phyloP scores from a whole-genome alignment of 2,888 invertebrate genomes.

The Agonopterix alstromeriana region DNA sequence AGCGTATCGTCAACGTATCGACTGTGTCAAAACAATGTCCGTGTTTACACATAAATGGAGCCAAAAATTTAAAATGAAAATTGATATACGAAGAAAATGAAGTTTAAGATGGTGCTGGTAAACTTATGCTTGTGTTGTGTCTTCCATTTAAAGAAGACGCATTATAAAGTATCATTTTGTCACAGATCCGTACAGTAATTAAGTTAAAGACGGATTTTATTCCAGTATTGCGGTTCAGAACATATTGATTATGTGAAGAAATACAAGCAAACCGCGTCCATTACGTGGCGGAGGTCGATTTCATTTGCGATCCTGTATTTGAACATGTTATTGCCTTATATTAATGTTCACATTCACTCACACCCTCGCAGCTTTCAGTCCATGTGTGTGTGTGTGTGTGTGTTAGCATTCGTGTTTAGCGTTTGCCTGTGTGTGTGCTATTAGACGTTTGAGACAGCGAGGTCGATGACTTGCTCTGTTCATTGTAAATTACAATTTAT shows the following conservation, averaged over 20 bases:
- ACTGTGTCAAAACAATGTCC: too few relatives aligned
- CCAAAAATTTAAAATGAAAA: too few relatives aligned
- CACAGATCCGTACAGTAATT: too few relatives aligned
- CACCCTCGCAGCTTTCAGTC: slow-evolving; percentile 5
- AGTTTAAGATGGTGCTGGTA: too few relatives aligned
- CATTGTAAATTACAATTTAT: slow-evolving; percentile 71
- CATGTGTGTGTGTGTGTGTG: slow-evolving; percentile 8
- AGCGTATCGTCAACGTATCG: too few relatives aligned
- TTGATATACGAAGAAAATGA: too few relatives aligned
- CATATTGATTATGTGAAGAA: slow-evolving; percentile 21
- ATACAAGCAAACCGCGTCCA: slow-evolving; percentile 22
- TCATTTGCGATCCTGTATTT: slow-evolving; percentile 56
- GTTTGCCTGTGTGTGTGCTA: slow-evolving; percentile 32
- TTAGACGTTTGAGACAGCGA: slow-evolving; percentile 38
- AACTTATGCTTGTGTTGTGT: too few relatives aligned
- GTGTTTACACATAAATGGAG: too few relatives aligned
- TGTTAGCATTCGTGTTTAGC: slow-evolving; percentile 20
- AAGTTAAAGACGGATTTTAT: slow-evolving; percentile 2
- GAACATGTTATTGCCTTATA: slow-evolving; percentile 33
- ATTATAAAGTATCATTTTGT: too few relatives aligned
- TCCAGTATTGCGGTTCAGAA: slow-evolving; percentile 2
- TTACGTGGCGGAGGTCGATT: slow-evolving; percentile 54
- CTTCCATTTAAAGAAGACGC: too few relatives aligned
- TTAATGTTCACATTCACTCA: slow-evolving; percentile 20
- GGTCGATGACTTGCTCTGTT: slow-evolving; percentile 60